These are phyloP conservation scores for Thumatha senex DNA, from an alignment of 2,888 invertebrate species.

Conservation along the genomic window DNA sequence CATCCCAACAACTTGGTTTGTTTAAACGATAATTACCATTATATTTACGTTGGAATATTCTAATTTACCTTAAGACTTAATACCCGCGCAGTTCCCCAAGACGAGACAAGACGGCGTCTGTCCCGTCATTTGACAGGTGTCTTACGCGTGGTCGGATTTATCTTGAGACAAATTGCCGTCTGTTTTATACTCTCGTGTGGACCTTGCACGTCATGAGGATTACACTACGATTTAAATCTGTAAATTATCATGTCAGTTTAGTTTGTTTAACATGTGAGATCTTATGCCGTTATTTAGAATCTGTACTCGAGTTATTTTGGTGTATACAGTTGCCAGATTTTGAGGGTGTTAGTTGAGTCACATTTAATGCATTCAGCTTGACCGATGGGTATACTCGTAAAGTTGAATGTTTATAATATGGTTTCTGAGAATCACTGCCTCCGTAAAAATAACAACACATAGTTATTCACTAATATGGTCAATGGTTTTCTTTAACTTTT, in stretches of 20 bases:
- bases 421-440: too few relatives aligned
- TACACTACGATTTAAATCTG: conserved; percentile 35
- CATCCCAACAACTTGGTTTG: conserved; percentile 64
- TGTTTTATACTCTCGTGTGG: conserved; percentile 40
- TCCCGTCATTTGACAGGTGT: conserved; percentile 73
- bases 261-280: conserved; percentile 21
- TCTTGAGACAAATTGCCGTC: conserved; percentile 66
- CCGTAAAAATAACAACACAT: too few relatives aligned
- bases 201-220: conserved; percentile 41
- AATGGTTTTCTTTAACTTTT: too few relatives aligned
- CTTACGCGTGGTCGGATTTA: conserved; percentile 72
- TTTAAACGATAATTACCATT: conserved; percentile 72
- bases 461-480: too few relatives aligned
- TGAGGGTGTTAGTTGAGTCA: conserved; percentile 5
- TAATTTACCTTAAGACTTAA: conserved; percentile 65
- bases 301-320: conserved; percentile 4
- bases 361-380: background rate
- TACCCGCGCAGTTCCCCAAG: conserved; percentile 54
- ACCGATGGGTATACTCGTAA: background rate
- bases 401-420: background rate
- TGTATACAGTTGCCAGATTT: conserved; percentile 3
- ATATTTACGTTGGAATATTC: conserved; percentile 74
- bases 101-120: conserved; percentile 64
- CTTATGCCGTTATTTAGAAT: conserved; percentile 13
- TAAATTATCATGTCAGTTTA: conserved; percentile 34